These are phyloP conservation scores for Gambelia wislizenii DNA, from an alignment of 2,797 vertebrate species.

Conservation along the genomic window DNA sequence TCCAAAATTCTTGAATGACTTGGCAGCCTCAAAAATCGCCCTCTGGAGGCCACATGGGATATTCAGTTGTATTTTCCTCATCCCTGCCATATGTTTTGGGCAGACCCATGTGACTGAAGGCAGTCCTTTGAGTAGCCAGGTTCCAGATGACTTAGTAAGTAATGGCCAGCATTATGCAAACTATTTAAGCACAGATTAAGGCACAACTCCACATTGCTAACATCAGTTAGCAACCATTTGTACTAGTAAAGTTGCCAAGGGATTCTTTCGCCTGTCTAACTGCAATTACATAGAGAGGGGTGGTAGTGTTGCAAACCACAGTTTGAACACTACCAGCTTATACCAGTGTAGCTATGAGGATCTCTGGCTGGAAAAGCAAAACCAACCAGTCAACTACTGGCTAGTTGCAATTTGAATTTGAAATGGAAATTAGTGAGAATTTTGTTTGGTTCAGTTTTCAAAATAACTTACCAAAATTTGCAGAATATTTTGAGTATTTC, in stretches of 20 bases:
- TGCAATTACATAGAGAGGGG: background rate
- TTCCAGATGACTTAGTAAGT: background rate
- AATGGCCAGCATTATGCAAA: background rate
- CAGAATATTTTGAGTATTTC: no score
- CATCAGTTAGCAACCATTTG: background rate
- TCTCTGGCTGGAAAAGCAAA: background rate
- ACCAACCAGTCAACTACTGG: background rate
- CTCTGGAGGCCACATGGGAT: no score
- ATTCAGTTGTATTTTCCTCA: background rate
- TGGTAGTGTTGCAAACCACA: background rate
- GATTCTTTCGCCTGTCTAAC: background rate
- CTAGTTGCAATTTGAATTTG: background rate
- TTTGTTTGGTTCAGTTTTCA: no score
- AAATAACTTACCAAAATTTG: no score
- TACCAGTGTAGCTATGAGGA: background rate
- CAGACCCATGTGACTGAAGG: background rate
- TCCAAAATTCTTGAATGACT: no score
- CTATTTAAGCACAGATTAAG: background rate
- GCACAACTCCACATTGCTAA: background rate
- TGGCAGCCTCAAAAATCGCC: no score
- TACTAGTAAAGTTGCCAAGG: background rate
- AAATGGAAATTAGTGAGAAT: no score
- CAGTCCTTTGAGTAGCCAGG: background rate
- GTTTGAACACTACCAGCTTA: background rate
- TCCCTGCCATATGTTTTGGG: background rate